Evolutionary conservation across 2,888 invertebrate genomes (phyloP), one percentile per base, ranked within the genome.

Genomic region (Papilio elwesi): DNA sequence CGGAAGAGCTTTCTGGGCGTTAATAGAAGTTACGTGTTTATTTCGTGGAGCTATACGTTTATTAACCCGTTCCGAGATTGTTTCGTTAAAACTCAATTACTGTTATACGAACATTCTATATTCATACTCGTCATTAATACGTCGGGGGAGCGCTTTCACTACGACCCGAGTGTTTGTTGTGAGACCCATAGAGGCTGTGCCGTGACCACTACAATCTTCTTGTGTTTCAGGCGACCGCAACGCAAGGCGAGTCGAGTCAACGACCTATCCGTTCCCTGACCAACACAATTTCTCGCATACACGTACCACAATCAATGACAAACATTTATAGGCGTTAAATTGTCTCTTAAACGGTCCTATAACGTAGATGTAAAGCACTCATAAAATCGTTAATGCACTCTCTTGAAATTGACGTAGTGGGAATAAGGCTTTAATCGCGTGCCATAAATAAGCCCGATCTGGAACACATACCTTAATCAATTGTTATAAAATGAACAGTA

Each of bases 221-320:
- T 88, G 85, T 86, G 83, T 91, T 92, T 88, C 91, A 90, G 87
- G 80, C 83, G 84, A 90, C 90, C 91, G 85, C 90, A 90, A 76
- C 81, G 79, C 81, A 82, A 80, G 79, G 79, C 85, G 83, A 79
- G 82, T 81, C 78, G 85, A 86, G 91, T 88, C 90, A 87, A 83
- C 84, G 90, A 91, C 89, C 90, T 82, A 81, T 79, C 80, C 83
- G 81, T 82, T 82, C 85, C 86, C 84, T 85, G 83, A 81, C 83
- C 84, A 86, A 84, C 83, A 88, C 85, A 85, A 86, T 87, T 85
- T 87, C 87, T 88, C 86, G 82, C 85, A 80, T 77, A 75, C 75
- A 77, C 73, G 74, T 73, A 77, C 68, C 69, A 78, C 76, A 87
- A 86, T 88, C 86, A 85, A 86, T 75, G 77, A 78, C 76, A 86